phyloP scores from a whole-genome alignment of 2,113 vertebrate species.

The Elanoides forficatus region DNA sequence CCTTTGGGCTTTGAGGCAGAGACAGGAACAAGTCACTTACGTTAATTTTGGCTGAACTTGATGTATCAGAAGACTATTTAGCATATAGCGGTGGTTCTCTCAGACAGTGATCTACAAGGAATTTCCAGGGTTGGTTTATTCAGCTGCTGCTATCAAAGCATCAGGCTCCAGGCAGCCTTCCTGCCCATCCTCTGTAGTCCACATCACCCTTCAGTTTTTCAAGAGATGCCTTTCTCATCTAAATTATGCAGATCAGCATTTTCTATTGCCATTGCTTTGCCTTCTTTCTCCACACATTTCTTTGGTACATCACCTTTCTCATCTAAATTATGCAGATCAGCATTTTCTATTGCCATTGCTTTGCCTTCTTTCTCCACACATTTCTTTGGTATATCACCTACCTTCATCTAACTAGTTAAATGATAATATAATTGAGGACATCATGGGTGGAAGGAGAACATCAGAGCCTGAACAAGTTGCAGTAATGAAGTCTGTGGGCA shows the following conservation, averaged over 20 bases:
- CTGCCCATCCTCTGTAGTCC: not conserved
- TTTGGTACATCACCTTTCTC: not conserved
- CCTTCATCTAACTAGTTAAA: not conserved
- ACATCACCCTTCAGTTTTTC: not conserved
- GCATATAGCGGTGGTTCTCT: not conserved
- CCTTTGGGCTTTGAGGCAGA: not conserved
- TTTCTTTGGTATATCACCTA: not conserved
- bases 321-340: not conserved
- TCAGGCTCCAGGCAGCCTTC: not conserved
- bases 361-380: not conserved
- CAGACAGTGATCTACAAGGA: not conserved
- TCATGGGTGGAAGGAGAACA: not conserved
- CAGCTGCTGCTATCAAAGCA: not conserved
- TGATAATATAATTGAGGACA: not conserved
- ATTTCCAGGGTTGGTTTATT: constrained; percentile 1
- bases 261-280: not conserved
- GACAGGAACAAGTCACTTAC: not conserved
- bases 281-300: not conserved
- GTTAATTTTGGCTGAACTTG: not conserved
- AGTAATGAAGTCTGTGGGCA: not conserved
- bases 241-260: not conserved
- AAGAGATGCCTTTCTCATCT: not conserved
- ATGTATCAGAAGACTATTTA: not conserved
- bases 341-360: not conserved
- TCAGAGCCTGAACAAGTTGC: not conserved